Conservation (phyloP, 2,113 vertebrate genomes). For the Nibea coibor region DNA sequence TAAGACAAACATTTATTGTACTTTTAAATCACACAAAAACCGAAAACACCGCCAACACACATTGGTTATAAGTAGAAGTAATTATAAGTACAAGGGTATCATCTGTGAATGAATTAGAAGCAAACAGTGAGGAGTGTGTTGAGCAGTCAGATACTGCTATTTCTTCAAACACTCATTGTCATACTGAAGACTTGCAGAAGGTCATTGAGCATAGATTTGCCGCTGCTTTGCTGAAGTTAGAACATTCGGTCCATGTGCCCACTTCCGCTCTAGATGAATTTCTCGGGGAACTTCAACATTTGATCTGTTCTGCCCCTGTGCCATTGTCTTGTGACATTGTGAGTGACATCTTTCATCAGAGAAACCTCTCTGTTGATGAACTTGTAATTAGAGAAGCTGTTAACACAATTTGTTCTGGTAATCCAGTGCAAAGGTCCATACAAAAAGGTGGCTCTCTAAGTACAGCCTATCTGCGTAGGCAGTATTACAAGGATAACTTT, state of each 20-base stretch:
- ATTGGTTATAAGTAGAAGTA: constrained; percentile 19
- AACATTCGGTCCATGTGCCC: constrained; percentile 25
- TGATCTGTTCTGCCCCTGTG: background rate
- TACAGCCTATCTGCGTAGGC: background rate
- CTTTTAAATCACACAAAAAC: constrained; percentile 51
- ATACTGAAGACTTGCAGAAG: constrained; percentile 14
- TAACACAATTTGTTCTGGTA: no score
- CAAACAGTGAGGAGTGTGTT: background rate
- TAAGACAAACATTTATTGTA: constrained; percentile 33
- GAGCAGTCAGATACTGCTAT: constrained; percentile 31
- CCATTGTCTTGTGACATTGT: constrained; percentile 14
- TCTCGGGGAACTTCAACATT: constrained; percentile 12
- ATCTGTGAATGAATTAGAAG: constrained; percentile 19
- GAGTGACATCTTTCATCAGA: constrained; percentile 6
- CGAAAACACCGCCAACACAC: constrained; percentile 26
- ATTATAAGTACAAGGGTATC: background rate
- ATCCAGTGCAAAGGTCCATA: no score
- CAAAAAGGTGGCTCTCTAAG: background rate
- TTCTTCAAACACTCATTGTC: constrained; percentile 20
- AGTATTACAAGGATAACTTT: constrained; percentile 15
- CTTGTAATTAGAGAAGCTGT: background rate
- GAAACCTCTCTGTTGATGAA: constrained; percentile 10
- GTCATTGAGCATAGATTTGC: constrained; percentile 28
- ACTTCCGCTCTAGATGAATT: constrained; percentile 7
- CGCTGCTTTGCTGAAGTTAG: constrained; percentile 24